Evolutionary conservation across 30 jellyfish, hydroid and myxozoan genomes (phyloP), one percentile per base, ranked within the genome.

Genomic region (Turritopsis dohrnii): DNA sequence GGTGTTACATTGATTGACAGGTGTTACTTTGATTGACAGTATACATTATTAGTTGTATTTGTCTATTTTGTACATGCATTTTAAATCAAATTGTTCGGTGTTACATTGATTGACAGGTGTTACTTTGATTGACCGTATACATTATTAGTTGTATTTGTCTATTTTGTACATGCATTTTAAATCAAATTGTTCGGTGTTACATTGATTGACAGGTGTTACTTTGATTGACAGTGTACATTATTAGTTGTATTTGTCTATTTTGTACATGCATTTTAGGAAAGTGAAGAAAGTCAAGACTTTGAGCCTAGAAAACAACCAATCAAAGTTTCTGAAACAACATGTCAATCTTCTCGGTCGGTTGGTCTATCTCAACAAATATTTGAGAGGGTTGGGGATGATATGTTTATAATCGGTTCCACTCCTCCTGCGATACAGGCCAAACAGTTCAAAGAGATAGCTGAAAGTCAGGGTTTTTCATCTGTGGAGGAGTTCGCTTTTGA

Each of bases 311-410:
- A 41, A 41, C 60, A 41, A 41, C 60, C 60, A 41, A 41, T 41
- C 60, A 41, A 41, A 5, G 60, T 41, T 41, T 5, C 60, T 3
- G 60, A 41, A 41, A 41, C 60, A 41, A 41, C 60, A 41, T 13
- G 60, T 41, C 13, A 5, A 41, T 41, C 60, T 41, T 41, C 60
- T 3, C 60, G 60, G 13, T 13, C 13, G 13, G 13, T 41, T 13
- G 60, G 60, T 41, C 60, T 13, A 13, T 41, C 60, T 41, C 60
- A 41, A 3, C 60, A 93, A 29, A 71, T 89, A 27, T 89, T 89
- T 77, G 96, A 89, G 76, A 83, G 96, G 25, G 29, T 84, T 54
- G 96, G 96, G 18, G 85, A 79, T 27, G 89, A 76, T 31, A 89
- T 89, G 96, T 89, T 84, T 69, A 60, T 89, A 18, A 85, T 89